phyloP scores from a whole-genome alignment of 2,888 invertebrate species.

The Chironomus riparius region DNA sequence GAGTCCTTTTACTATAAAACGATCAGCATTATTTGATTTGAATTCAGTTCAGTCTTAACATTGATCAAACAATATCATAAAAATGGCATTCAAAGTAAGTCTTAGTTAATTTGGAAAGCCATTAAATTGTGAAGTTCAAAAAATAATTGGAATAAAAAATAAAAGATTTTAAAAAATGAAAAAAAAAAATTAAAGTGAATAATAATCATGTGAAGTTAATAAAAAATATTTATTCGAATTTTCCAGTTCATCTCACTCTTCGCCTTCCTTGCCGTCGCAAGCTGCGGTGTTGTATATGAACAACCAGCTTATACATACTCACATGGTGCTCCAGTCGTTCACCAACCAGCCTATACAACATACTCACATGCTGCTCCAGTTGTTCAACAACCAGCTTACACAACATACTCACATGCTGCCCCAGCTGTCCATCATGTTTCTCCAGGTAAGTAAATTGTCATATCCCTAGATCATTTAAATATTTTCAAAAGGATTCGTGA shows the following conservation, averaged over 20 bases:
- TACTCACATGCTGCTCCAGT: constrained; percentile 30
- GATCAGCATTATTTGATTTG: background rate
- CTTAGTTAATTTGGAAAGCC: background rate
- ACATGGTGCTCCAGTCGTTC: too few relatives aligned
- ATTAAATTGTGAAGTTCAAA: background rate
- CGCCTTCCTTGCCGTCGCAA: constrained; percentile 32
- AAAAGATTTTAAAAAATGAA: background rate
- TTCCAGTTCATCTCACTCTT: constrained; percentile 30
- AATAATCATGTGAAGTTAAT: too few relatives aligned
- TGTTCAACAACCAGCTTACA: too few relatives aligned
- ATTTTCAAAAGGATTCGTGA: too few relatives aligned
- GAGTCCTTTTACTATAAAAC: constrained; percentile 9
- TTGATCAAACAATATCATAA: constrained; percentile 24
- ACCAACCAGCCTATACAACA: background rate
- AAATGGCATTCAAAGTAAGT: constrained; percentile 32
- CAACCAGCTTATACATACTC: background rate
- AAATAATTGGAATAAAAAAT: background rate
- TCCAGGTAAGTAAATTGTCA: too few relatives aligned
- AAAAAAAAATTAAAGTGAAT: background rate
- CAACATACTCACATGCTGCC: constrained; percentile 24
- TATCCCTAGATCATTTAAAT: too few relatives aligned
- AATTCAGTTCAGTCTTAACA: background rate
- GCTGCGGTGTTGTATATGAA: constrained; percentile 30
- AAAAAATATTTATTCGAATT: too few relatives aligned
- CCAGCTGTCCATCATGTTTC: background rate